These are phyloP conservation scores for Abrostola tripartita DNA, from an alignment of 2,888 invertebrate species.

Conservation along the genomic window DNA sequence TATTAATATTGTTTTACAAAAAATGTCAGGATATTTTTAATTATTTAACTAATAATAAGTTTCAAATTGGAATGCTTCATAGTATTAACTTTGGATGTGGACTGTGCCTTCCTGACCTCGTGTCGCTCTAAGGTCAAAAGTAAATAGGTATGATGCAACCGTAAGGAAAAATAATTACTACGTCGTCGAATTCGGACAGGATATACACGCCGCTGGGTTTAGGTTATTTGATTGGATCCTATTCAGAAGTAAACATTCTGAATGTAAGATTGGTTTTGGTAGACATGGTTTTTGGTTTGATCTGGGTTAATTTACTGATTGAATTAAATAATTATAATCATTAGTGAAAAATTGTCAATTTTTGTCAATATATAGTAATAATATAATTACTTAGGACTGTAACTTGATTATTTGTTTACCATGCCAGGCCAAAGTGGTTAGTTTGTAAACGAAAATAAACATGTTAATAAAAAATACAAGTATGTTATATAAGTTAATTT, in stretches of 20 bases:
- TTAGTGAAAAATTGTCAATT: not conserved
- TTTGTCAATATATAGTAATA: no score
- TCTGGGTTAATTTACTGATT: no score
- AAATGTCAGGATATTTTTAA: no score
- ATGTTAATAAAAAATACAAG: constrained; percentile 40
- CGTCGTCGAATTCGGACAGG: no score
- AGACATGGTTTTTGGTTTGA: no score
- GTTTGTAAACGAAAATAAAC: not conserved
- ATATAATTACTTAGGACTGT: not conserved
- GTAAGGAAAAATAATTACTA: no score
- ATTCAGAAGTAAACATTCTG: no score
- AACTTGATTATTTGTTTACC: not conserved
- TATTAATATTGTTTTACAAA: no score
- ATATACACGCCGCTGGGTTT: not conserved
- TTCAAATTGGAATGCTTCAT: no score
- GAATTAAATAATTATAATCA: not conserved
- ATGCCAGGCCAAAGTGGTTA: not conserved
- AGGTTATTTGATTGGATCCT: no score
- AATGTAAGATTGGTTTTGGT: no score
- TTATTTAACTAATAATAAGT: no score
- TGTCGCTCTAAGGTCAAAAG: not conserved
- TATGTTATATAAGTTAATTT: constrained; percentile 71
- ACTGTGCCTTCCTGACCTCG: not conserved
- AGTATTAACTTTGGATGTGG: not conserved
- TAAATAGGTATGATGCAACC: not conserved